Evolutionary conservation across 2,113 vertebrate species (phyloP), one percentile per base, ranked within the genome.

Genomic region (Fregata magnificens): DNA sequence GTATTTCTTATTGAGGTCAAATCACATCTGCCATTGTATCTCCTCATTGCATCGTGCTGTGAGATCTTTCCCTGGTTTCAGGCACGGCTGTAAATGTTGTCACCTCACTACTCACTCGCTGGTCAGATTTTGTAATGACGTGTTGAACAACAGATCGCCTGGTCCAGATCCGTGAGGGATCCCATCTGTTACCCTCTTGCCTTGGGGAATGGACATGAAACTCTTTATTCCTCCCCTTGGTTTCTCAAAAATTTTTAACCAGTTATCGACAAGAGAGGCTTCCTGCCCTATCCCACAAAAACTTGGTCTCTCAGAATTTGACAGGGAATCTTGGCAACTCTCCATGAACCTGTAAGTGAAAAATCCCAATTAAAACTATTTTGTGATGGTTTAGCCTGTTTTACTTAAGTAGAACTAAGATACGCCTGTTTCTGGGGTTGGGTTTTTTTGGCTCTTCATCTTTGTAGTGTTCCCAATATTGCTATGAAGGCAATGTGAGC

Each of bases 31-130:
- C 87, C 20, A 1, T 31, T 55, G 11, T 19, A 10, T 25, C 69
- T 45, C 45, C 24, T 87, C 45, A 10, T 14, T 0, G 1, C 4
- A 1, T 9, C 0, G 16, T 55, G 34, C 67, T 42, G 24, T 10
- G 36, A 40, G 83, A 81, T 56, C 29, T 71, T 59, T 19, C 67
- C 56, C 34, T 66, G 45, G 4, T 81, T 81, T 50, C 44, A 34
- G 31, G 17, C 32, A 38, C 0, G 16, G 32, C 56, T 32, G n/a
- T 53, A 26, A 76, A 77, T 1, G 1, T 44, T 62, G 52, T 77
- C 69, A 63, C 42, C 31, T 91, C 84, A 14, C 58, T 81, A 2
- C 73, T 88, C 73, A 21, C 34, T 73, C 74, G 53, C 26, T 31
- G 53, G 26, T 55, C 50, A 22, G 47, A 17, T 50, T 88, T 62